Evolutionary conservation across 2,797 vertebrate species (phyloP).

Genomic region (Urophycis tenuis): DNA sequence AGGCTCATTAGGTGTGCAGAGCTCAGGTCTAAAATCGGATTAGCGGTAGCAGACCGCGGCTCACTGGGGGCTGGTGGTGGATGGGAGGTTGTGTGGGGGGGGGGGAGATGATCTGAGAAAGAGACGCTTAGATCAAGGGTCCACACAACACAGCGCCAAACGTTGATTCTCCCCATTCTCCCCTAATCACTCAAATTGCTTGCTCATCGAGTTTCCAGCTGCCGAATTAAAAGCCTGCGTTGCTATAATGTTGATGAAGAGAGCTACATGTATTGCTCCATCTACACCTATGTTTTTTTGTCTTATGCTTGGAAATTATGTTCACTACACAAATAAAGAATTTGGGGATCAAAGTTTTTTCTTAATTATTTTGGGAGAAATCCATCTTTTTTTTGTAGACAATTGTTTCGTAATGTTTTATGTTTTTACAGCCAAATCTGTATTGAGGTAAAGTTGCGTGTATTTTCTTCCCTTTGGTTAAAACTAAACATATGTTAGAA

Average conservation of each 20-base stretch:
- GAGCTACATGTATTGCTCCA: not conserved
- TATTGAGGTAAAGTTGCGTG: not conserved
- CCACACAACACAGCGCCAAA: slow-evolving; percentile 14
- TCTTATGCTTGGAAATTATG: not conserved
- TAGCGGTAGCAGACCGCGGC: not conserved
- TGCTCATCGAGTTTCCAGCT: slow-evolving; percentile 19
- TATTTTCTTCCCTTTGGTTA: not conserved
- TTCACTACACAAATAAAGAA: not conserved
- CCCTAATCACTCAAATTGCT: slow-evolving; percentile 18
- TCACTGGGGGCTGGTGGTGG: slow-evolving; percentile 1
- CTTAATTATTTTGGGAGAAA: not conserved
- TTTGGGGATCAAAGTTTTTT: not conserved
- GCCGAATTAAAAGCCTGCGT: not conserved
- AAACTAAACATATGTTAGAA: not conserved
- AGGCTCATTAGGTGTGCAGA: not conserved
- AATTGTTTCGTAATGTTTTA: too few species aligned
- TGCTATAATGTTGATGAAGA: not conserved
- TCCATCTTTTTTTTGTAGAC: not conserved
- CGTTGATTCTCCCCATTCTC: slow-evolving; percentile 5
- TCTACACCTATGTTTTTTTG: too few species aligned
- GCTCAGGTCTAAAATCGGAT: slow-evolving; percentile 1
- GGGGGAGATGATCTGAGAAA: slow-evolving; percentile 13
- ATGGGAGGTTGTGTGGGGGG: too few species aligned
- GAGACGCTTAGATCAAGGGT: slow-evolving; percentile 26
- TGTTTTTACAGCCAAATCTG: not conserved